Conservation (phyloP, 1,140 invertebrate genomes). For the Hirudo medicinalis region DNA sequence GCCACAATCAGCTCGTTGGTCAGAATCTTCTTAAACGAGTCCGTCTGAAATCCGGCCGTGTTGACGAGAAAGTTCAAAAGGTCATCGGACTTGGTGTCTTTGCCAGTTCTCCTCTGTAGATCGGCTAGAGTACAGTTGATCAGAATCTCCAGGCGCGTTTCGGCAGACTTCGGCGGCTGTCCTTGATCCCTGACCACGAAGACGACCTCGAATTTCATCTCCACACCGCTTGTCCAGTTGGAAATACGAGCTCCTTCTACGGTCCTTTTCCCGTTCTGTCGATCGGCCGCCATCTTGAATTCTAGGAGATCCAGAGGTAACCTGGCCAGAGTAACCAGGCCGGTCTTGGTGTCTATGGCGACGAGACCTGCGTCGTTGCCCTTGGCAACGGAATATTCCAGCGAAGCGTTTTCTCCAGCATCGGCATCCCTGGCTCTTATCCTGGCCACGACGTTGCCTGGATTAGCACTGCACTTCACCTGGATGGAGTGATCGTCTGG, state of each 20-base stretch:
- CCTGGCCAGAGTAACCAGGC: neutral
- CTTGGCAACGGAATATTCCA: conserved; percentile 14
- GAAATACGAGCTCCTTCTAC: neutral
- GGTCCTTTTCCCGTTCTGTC: neutral
- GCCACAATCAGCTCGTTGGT: neutral
- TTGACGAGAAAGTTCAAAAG: no score
- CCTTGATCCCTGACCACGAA: neutral
- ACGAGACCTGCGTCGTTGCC: conserved; percentile 8
- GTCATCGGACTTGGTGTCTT: no score
- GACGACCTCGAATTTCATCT: neutral
- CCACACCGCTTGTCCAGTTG: neutral
- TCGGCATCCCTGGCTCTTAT: conserved; percentile 19
- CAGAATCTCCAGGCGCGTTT: neutral
- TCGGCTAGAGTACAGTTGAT: no score
- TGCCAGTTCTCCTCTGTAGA: no score
- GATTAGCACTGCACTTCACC: neutral
- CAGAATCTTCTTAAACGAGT: no score
- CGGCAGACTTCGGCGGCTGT: neutral
- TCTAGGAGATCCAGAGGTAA: neutral
- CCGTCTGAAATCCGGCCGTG: no score
- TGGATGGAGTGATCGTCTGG: conserved; percentile 18
- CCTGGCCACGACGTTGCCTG: conserved; percentile 9
- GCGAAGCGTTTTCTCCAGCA: conserved; percentile 15
- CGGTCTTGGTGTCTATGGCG: neutral
- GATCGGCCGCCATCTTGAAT: neutral